Base-by-base conservation (phyloP, 2,888 invertebrate genomes). In the Hyposoter didymator region DNA sequence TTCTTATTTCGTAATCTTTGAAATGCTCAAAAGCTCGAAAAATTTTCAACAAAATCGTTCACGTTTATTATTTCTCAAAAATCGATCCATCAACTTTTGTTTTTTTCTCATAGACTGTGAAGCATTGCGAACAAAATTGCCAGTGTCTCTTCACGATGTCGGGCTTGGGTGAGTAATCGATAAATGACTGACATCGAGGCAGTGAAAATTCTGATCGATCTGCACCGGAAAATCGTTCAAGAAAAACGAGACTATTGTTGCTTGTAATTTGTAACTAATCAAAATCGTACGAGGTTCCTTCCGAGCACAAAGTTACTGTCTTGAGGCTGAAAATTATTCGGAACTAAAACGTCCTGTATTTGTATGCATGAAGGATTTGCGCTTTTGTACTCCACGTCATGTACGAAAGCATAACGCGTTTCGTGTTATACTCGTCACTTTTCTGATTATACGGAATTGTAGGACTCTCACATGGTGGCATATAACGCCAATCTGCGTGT, bases 341-440 rank as follows among this genome's bases (percentile, higher is more conserved):
- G 59, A 59, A 59, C 28, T 59, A 59, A 32, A 39, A 55, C 39
- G 19, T n/a, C 1, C 19, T 35, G 39, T 66, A 35, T 49, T 47
- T 7, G 39, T 67, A 32, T 78, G 66, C 32, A 78, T 32, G 62
- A 64, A 70, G 39, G 19, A 62, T 72, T 78, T 49, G 73, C 64
- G 22, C 49, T 52, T 55, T 80, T 73, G 64, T 80, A 45, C n/a
- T 66, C 45, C 19, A 39, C 39, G 64, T 80, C 69, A 64, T 49
- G 49, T 72, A 78, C 59, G 49, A 73, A 78, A 73, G 78, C 62
- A 69, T 64, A 80, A 81, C 83, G 80, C 80, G 80, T 74, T 83
- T 85, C 85, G 85, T 72, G 85, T 83, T 85, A 83, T 76, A 78
- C 83, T 78, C 83, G 78, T 83, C 85, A 85, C 85, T 85, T 83